A percentile compares a stretch with the other conserved stretches of the same genome.
Conservation (phyloP, 2,888 invertebrate species). For the Leucoma salicis region DNA sequence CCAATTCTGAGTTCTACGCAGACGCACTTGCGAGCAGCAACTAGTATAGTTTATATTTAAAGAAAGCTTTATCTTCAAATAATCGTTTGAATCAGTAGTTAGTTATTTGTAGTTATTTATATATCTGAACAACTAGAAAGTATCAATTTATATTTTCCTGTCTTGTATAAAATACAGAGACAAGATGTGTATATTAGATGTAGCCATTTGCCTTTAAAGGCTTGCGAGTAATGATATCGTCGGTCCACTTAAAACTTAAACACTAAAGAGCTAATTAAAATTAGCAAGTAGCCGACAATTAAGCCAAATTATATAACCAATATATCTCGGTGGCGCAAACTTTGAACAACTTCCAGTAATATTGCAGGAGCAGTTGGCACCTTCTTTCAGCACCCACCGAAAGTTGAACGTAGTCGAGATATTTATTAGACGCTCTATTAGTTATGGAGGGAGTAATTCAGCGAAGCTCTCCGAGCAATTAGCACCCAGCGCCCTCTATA, state of each 20-base stretch:
- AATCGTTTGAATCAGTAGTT: too few relatives aligned
- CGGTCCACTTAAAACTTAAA: not conserved
- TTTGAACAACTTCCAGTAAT: not conserved
- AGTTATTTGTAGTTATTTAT: too few relatives aligned
- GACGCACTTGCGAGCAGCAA: too few relatives aligned
- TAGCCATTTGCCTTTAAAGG: too few relatives aligned
- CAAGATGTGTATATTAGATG: too few relatives aligned
- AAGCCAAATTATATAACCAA: not conserved
- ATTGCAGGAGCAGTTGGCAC: slow-evolving; percentile 11
- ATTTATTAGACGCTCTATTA: slow-evolving; percentile 29
- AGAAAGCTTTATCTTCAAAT: too few relatives aligned
- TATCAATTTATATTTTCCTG: too few relatives aligned
- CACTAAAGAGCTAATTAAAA: not conserved
- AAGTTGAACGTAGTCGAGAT: slow-evolving; percentile 16
- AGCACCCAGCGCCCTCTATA: slow-evolving; percentile 13
- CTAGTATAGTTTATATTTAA: too few relatives aligned
- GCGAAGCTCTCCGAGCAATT: slow-evolving; percentile 26
- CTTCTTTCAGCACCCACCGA: slow-evolving; percentile 20
- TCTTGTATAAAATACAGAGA: too few relatives aligned
- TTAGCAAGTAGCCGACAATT: not conserved
- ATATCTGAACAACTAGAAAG: too few relatives aligned
- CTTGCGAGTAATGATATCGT: not conserved
- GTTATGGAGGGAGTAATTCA: slow-evolving; percentile 22
- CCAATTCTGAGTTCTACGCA: too few relatives aligned
- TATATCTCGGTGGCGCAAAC: not conserved